Evolutionary conservation across 2,888 invertebrate species (phyloP).

Genomic region (Pyralis farinalis): DNA sequence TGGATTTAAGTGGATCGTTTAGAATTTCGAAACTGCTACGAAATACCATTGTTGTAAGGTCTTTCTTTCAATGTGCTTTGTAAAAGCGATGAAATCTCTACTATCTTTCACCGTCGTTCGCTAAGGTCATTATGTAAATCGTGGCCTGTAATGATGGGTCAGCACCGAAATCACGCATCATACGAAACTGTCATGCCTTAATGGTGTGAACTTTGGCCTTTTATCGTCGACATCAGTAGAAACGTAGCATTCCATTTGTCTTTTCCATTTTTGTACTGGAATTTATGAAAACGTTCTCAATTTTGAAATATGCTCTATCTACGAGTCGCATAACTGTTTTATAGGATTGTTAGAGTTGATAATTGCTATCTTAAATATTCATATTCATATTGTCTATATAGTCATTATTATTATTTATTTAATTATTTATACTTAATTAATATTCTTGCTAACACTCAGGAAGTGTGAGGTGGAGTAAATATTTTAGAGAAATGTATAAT

Average conservation of each 20-base stretch:
- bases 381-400: too few species aligned
- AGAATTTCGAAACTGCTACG: conserved; percentile 14
- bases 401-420: too few species aligned
- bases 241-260: conserved; percentile 13
- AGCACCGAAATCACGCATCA: conserved; percentile 39
- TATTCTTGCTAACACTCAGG: too few species aligned
- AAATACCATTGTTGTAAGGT: conserved; percentile 10
- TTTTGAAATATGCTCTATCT: not conserved
- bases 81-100: conserved; percentile 33
- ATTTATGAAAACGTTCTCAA: not conserved
- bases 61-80: conserved; percentile 18
- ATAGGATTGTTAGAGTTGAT: too few species aligned
- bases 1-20: conserved; percentile 6
- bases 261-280: conserved; percentile 6
- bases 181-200: conserved; percentile 38
- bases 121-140: conserved; percentile 55
- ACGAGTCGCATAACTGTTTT: not conserved
- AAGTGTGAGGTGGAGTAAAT: too few species aligned
- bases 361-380: too few species aligned
- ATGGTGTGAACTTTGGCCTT: conserved; percentile 45
- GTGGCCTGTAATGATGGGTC: conserved; percentile 43
- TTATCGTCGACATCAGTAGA: conserved; percentile 26
- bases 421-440: too few species aligned
- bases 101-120: conserved; percentile 46
- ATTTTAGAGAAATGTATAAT: too few species aligned